A percentile compares a stretch with the other conserved stretches of the same genome.
Conservation (phyloP, 2,888 invertebrate genomes). For the Sphinx pinastri region DNA sequence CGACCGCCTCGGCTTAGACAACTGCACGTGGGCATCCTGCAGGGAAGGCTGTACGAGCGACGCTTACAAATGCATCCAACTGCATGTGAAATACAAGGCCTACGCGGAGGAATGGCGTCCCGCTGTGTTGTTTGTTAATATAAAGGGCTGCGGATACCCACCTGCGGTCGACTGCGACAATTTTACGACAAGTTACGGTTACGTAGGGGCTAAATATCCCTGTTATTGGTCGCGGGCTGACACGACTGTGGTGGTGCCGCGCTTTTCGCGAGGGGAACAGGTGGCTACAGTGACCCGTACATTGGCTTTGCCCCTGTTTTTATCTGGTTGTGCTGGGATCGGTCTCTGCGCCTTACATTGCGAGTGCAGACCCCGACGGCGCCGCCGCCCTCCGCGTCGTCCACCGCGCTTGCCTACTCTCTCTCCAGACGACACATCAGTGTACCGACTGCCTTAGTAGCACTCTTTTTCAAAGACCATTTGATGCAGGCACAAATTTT, state of each 20-base stretch:
- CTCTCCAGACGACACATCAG: conserved; percentile 81
- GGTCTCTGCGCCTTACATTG: conserved; percentile 94
- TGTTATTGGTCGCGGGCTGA: conserved; percentile 91
- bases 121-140: conserved; percentile 89
- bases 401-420: conserved; percentile 85
- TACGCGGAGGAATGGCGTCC: conserved; percentile 80
- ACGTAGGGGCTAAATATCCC: conserved; percentile 86
- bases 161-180: conserved; percentile 90
- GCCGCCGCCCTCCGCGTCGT: conserved; percentile 86
- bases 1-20: conserved; percentile 88
- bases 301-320: conserved; percentile 92
- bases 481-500: conserved; percentile 38
- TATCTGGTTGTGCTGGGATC: conserved; percentile 92
- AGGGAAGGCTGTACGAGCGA: conserved; percentile 92
- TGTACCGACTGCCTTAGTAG: conserved; percentile 70
- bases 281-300: conserved; percentile 92
- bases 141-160: conserved; percentile 93
- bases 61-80: conserved; percentile 87
- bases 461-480: conserved; percentile 25
- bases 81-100: conserved; percentile 86
- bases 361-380: conserved; percentile 90
- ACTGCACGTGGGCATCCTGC: conserved; percentile 92
- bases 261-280: conserved; percentile 92
- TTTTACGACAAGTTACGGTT: conserved; percentile 88
- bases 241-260: conserved; percentile 91